Evolutionary conservation across 1,140 invertebrate genomes (phyloP).

Genomic region (Paramacrobiotus metropolitanus): DNA sequence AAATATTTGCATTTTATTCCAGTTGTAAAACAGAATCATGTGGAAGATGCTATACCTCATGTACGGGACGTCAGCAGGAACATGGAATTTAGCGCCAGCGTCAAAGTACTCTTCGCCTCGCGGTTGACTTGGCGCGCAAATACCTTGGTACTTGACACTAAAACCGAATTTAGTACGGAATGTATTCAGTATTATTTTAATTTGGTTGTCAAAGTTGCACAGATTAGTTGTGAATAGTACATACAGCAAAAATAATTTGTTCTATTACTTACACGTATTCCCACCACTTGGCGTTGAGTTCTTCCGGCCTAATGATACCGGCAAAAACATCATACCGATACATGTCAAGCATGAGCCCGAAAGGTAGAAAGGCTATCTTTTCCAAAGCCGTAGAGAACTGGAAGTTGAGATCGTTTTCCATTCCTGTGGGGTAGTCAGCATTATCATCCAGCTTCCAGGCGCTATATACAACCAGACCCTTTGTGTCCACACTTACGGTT

Average conservation of each 20-base stretch:
- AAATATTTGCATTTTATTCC: no score
- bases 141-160: conserved; percentile 46
- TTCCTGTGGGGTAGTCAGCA: conserved; percentile 30
- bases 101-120: conserved; percentile 57
- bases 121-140: conserved; percentile 46
- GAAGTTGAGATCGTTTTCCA: conserved; percentile 39
- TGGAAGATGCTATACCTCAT: conserved; percentile 34
- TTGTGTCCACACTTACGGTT: conserved; percentile 12
- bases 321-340: conserved; percentile 72
- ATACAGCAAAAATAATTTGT: no score
- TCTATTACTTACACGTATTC: conserved; percentile 44
- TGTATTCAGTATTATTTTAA: not conserved
- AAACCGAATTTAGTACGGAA: conserved; percentile 14
- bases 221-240: not conserved
- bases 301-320: conserved; percentile 36
- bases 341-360: conserved; percentile 55
- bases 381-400: conserved; percentile 52
- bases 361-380: conserved; percentile 67
- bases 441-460: conserved; percentile 1
- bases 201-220: not conserved
- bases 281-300: conserved; percentile 60
- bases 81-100: conserved; percentile 56
- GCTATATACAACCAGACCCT: no score
- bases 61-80: conserved; percentile 56
- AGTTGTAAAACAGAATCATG: no score